These are phyloP conservation scores for Anthrax anthrax DNA, from an alignment of 2,888 invertebrate species.

Conservation along the genomic window DNA sequence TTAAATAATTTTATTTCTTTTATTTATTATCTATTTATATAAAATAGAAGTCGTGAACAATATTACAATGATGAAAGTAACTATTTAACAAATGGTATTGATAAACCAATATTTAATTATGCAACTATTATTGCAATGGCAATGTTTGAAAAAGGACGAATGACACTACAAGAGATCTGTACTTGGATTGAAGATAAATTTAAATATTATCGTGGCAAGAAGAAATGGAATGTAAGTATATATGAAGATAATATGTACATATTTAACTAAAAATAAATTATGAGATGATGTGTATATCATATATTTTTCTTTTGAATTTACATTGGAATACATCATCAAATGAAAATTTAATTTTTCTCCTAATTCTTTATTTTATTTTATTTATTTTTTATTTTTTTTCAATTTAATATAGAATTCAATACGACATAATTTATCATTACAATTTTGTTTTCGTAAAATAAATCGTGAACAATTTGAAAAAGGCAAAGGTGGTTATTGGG, in stretches of 20 bases:
- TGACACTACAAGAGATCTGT: slow-evolving; percentile 32
- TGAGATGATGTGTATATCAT: too few species aligned
- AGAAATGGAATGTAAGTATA: slow-evolving; percentile 34
- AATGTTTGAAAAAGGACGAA: slow-evolving; percentile 29
- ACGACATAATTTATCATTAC: slow-evolving; percentile 31
- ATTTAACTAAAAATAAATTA: too few species aligned
- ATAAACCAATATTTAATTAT: slow-evolving; percentile 34
- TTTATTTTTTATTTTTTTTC: slow-evolving; percentile 6
- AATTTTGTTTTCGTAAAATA: slow-evolving; percentile 32
- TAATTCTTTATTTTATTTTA: background rate
- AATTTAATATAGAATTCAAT: slow-evolving; percentile 27
- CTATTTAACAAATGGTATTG: slow-evolving; percentile 23
- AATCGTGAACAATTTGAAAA: slow-evolving; percentile 31
- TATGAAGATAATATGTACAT: background rate
- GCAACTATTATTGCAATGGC: slow-evolving; percentile 35
- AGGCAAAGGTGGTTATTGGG: slow-evolving; percentile 35
- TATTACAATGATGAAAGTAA: slow-evolving; percentile 23
- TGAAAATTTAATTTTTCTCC: too few species aligned
- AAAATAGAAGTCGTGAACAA: slow-evolving; percentile 21
- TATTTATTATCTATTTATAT: background rate
- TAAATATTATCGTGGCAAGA: slow-evolving; percentile 30
- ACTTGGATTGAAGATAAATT: slow-evolving; percentile 33
- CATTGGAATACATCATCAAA: too few species aligned
- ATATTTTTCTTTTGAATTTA: too few species aligned
- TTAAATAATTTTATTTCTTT: background rate